phyloP scores from a whole-genome alignment of 2,888 invertebrate species.

The Liposcelis brunnea region DNA sequence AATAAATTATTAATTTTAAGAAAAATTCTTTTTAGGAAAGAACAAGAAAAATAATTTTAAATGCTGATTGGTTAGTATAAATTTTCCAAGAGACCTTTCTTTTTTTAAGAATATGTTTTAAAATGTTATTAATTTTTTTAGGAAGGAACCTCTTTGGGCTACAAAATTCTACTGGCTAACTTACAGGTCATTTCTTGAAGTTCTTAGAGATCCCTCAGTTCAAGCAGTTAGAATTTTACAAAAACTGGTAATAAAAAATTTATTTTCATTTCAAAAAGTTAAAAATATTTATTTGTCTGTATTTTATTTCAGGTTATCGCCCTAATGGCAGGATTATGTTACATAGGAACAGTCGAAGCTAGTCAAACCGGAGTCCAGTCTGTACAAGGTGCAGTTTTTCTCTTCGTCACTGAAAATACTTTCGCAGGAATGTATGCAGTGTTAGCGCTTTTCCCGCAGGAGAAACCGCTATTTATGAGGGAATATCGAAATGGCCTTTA shows the following conservation, averaged over 20 bases:
- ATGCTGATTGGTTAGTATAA: background rate
- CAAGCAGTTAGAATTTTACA: conserved; percentile 60
- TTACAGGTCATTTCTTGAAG: conserved; percentile 53
- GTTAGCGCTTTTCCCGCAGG: conserved; percentile 63
- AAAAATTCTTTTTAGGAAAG: background rate
- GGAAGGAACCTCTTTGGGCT: conserved; percentile 47
- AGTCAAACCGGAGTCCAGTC: conserved; percentile 74
- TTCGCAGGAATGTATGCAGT: conserved; percentile 86
- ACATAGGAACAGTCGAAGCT: conserved; percentile 49
- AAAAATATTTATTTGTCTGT: conserved; percentile 2
- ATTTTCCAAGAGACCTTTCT: background rate
- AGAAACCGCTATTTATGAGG: conserved; percentile 60
- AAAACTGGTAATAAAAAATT: conserved; percentile 70
- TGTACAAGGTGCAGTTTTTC: conserved; percentile 72
- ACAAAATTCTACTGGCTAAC: conserved; percentile 59
- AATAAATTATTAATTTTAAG: background rate
- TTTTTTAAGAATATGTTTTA: no score
- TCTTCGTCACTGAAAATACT: conserved; percentile 77
- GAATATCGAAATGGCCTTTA: conserved; percentile 74
- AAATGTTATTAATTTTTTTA: no score
- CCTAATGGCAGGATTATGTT: conserved; percentile 67
- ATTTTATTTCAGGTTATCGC: conserved; percentile 35
- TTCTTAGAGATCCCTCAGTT: conserved; percentile 62
- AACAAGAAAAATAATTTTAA: no score
- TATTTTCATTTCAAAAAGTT: conserved; percentile 14